Evolutionary conservation across 2,888 invertebrate species (phyloP), one percentile per base, ranked within the genome.

Genomic region (Polydrusus cervinus): DNA sequence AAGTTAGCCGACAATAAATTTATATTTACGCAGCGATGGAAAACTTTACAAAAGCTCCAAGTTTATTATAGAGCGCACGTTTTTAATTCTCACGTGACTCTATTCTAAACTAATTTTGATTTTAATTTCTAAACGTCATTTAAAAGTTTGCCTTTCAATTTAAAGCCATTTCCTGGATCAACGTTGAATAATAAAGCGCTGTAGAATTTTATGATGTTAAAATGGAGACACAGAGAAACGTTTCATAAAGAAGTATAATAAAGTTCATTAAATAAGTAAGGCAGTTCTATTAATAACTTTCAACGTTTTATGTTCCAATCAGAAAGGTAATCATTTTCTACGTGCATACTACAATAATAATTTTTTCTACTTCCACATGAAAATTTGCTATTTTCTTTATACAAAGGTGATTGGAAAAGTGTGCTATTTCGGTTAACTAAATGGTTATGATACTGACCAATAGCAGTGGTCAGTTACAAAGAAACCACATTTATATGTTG

Each of bases 91-190:
- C 53, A 30, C 53, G 53, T 53, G 53, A 53, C 53, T 13, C 11
- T 30, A 53, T 53, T 53, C 30, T 30, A 53, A 53, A 53, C 11
- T 53, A 53, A 53, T 53, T 30, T 30, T n/a, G 20, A 53, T 30
- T 53, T 51, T 51, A 51, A 51, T 51, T 51, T 43, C 43, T 53
- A 53, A 53, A 53, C 20, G 53, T 53, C 53, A 53, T 53, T 25
- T 53, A 53, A 53, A 53, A 53, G 53, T 53, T 53, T 53, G 53
- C 25, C 53, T 53, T 53, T 30, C 25, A 53, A 53, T 53, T 53
- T 53, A 53, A 30, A 25, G 53, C 13, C 6, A n/a, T 53, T 53
- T 30, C n/a, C 14, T 13, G n/a, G 13, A 51, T 53, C 8, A 30
- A 53, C n/a, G 53, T 53, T 53, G 53, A 53, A 53, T 53, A 30